Conservation (phyloP, 2,113 vertebrate species). For the Opisthocomus hoazin region DNA sequence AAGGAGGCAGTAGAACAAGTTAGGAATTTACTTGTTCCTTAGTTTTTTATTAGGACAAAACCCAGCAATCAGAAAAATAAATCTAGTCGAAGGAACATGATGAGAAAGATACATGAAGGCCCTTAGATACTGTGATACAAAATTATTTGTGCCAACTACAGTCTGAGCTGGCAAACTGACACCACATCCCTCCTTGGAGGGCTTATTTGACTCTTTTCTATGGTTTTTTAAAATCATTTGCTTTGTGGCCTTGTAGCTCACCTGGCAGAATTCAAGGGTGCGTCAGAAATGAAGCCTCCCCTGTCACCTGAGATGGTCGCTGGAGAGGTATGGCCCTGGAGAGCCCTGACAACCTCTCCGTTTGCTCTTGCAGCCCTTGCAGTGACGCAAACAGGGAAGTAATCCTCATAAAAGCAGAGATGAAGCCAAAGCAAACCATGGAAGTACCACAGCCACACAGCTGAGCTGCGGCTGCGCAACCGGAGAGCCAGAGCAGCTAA, state of each 20-base stretch:
- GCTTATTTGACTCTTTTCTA: neutral
- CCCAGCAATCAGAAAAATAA: neutral
- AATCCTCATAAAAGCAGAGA: neutral
- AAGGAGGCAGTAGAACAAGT: neutral
- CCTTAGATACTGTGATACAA: too few relatives aligned
- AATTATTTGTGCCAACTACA: neutral
- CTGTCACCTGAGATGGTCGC: fast-evolving
- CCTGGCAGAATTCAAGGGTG: neutral
- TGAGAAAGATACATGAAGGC: neutral
- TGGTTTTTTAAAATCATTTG: neutral
- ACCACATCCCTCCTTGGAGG: neutral
- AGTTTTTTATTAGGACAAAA: neutral
- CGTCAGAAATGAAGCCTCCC: neutral
- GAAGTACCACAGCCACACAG: neutral
- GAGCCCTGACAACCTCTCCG: too few relatives aligned
- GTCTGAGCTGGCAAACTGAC: neutral
- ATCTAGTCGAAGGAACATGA: neutral
- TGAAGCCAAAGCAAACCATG: neutral
- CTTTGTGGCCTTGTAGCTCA: neutral
- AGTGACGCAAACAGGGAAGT: neutral
- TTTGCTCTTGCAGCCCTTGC: neutral
- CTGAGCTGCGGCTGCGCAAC: fast-evolving
- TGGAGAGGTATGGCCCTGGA: too few relatives aligned
- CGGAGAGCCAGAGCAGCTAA: neutral
- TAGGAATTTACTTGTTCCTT: neutral